A percentile compares a stretch with the other conserved stretches of the same genome.
phyloP scores from a whole-genome alignment of 2,113 vertebrate species.

The Burhinus bistriatus region DNA sequence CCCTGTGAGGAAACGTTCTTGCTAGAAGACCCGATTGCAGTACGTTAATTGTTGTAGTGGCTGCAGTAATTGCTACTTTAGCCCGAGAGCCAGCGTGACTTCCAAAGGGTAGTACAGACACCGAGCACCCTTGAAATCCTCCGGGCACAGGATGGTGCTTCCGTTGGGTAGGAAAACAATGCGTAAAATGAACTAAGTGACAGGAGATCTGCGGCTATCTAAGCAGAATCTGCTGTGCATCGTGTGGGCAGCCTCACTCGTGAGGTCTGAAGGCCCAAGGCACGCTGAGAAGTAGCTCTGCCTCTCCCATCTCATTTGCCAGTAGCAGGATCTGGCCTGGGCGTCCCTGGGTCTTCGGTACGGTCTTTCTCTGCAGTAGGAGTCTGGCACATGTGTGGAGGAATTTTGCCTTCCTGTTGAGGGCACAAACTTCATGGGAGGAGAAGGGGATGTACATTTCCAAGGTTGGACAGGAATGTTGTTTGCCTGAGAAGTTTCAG shows the following conservation, averaged over 20 bases:
- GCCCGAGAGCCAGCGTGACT: not conserved
- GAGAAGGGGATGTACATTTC: not conserved
- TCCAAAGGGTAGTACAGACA: not conserved
- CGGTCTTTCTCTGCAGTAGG: not conserved
- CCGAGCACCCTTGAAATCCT: not conserved
- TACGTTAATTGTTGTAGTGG: not conserved
- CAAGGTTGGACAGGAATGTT: not conserved
- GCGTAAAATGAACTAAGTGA: not conserved
- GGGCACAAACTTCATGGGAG: not conserved
- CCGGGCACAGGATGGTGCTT: not conserved
- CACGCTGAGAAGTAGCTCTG: not conserved
- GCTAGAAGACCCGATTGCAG: not conserved
- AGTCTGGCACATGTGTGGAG: not conserved
- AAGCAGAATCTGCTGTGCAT: not conserved
- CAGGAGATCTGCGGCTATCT: rapidly evolving
- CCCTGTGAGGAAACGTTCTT: not conserved
- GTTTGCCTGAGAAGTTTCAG: not conserved
- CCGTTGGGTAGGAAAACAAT: not conserved
- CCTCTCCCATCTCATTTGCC: not conserved
- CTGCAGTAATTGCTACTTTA: not conserved
- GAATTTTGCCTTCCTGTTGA: not conserved
- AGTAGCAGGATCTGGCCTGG: not conserved
- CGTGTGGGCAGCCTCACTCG: not conserved
- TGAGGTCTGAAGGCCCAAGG: not conserved
- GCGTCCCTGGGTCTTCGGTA: not conserved